Evolutionary conservation across 2,888 invertebrate species (phyloP).

Genomic region (Eupeodes luniger): DNA sequence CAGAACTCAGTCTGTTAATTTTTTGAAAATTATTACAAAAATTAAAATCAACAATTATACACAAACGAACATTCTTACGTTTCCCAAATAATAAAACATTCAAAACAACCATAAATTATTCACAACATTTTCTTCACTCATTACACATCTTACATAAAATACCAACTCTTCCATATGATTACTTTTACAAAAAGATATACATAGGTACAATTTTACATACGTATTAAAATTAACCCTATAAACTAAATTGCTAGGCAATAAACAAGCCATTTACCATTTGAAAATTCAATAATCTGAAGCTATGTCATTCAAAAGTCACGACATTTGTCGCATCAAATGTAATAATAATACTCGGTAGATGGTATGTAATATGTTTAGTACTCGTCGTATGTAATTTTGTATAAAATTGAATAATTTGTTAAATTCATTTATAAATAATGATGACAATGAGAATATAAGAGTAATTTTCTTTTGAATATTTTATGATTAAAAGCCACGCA

Average conservation of each 20-base stretch:
- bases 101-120: neutral
- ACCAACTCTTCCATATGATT: constrained; percentile 2
- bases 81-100: constrained; percentile 9
- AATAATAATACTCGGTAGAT: neutral
- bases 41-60: neutral
- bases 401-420: constrained; percentile 34
- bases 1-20: too few relatives aligned
- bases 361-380: neutral
- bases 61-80: neutral
- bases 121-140: neutral
- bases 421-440: neutral
- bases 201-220: neutral
- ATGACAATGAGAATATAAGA: neutral
- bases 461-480: constrained; percentile 1
- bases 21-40: too few relatives aligned
- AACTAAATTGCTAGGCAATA: constrained; percentile 20
- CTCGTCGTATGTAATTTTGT: constrained; percentile 32
- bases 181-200: neutral
- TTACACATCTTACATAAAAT: neutral
- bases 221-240: constrained; percentile 21
- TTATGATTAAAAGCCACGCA: constrained; percentile 10
- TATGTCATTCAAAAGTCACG: constrained; percentile 46
- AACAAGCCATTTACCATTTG: constrained; percentile 31
- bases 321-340: constrained; percentile 23
- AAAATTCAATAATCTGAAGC: constrained; percentile 30